phyloP scores from a whole-genome alignment of 2,888 invertebrate species.

The Fragum fragum region DNA sequence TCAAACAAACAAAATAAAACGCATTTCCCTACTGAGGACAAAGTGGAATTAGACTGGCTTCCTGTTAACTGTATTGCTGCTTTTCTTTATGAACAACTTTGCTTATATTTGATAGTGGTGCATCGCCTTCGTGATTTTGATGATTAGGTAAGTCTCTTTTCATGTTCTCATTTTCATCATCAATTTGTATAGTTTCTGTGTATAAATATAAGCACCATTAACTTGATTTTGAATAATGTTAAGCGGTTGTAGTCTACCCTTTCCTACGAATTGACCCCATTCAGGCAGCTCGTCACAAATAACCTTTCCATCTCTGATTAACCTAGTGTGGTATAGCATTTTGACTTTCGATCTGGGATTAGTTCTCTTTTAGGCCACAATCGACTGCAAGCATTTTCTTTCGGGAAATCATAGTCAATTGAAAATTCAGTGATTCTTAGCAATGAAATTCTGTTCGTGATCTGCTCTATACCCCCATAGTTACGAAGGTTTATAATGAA shows the following conservation, averaged over 20 bases:
- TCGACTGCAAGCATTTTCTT: slow-evolving; percentile 25
- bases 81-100: background rate
- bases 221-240: background rate
- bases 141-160: background rate
- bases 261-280: background rate
- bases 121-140: background rate
- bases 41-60: background rate
- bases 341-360: background rate
- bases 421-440: slow-evolving; percentile 25
- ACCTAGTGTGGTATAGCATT: slow-evolving; percentile 9
- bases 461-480: slow-evolving; percentile 14
- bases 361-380: slow-evolving; percentile 8
- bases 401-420: slow-evolving; percentile 31
- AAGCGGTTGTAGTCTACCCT: background rate
- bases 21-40: background rate
- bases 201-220: background rate
- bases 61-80: too few relatives aligned
- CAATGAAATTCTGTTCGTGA: slow-evolving; percentile 23
- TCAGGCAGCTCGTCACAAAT: slow-evolving; percentile 4
- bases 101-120: background rate
- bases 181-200: background rate
- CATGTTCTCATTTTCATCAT: background rate
- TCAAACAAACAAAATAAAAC: too few relatives aligned
- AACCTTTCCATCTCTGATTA: background rate
- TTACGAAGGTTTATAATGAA: slow-evolving; percentile 30